Base-by-base conservation (phyloP, 2,797 vertebrate genomes). In the Sciurus carolinensis region DNA sequence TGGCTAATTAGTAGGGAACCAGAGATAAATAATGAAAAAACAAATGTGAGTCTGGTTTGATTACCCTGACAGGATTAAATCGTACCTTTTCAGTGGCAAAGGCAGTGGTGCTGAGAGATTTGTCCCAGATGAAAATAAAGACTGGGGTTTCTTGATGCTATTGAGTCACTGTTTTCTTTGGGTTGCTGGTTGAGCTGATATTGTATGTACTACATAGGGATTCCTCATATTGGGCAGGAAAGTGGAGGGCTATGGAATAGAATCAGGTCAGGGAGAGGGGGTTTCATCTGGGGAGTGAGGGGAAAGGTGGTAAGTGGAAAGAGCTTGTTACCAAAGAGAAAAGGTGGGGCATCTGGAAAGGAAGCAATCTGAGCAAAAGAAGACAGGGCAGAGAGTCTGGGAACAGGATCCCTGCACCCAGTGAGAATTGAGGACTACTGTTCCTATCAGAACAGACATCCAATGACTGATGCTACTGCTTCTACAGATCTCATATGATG, bases 1-100 rank as follows among this genome's bases (percentile, higher is more conserved):
- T 83, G 52, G 64, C n/a, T 82, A 87, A 90, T 90, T 76, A 91
- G 67, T 11, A 75, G 30, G 52, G 15, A 96, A 72, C 30, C 54
- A 50, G 84, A 59, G 33, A 62, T 66, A 54, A 89, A 66, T n/a
- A 81, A 69, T 17, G 28, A 36, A 59, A 62, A 88, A 77, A 18
- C 39, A 59, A 33, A 12, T 9, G 3, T 54, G 17, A 72, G 28
- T 42, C 15, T 80, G 30, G 7, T 67, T 47, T 88, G 73, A 86
- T 57, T 84, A 26, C 30, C 8, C 17, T 36, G 14, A 92, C 3
- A 90, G 39, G 33, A 72, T 44, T 75, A 82, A 82, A 75, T 30
- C 24, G 52, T 13, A 26, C 85, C 64, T 84, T 71, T 85, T 79
- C 62, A 79, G 4, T 69, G 44, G 67, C 75, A 86, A 36, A 93